phyloP scores from a whole-genome alignment of 53 echinoderm and acorn worm species.

The Astropecten irregularis region DNA sequence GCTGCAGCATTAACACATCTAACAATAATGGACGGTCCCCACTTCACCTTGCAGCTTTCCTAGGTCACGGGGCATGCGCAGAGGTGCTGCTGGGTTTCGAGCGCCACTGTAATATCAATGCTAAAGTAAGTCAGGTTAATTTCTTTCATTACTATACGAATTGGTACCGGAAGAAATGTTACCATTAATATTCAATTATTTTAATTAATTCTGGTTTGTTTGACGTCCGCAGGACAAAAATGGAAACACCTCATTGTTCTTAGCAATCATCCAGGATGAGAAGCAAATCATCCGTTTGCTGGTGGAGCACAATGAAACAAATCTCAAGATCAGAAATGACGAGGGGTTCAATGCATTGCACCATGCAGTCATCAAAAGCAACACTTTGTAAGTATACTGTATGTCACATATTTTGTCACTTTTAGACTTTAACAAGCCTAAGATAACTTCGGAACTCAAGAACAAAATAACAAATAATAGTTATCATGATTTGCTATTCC shows the following conservation, averaged over 20 bases:
- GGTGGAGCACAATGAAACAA: background rate
- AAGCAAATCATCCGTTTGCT: conserved; percentile 12
- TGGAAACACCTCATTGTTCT: too few relatives aligned
- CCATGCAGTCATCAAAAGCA: conserved; percentile 36
- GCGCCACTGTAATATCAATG: background rate
- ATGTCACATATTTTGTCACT: too few relatives aligned
- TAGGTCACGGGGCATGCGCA: conserved; percentile 63
- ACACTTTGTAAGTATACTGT: conserved; percentile 60
- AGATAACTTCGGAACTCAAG: too few relatives aligned
- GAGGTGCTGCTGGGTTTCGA: conserved; percentile 49
- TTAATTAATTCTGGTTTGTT: background rate
- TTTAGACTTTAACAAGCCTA: too few relatives aligned
- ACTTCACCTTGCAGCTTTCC: conserved; percentile 66
- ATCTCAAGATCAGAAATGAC: conserved; percentile 53
- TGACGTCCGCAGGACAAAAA: conserved; percentile 64
- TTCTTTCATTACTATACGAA: too few relatives aligned
- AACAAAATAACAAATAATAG: too few relatives aligned
- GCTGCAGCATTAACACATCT: conserved; percentile 52
- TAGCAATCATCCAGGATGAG: conserved; percentile 16
- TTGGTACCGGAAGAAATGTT: too few relatives aligned
- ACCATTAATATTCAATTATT: too few relatives aligned
- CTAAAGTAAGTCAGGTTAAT: too few relatives aligned
- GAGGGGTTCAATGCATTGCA: conserved; percentile 68
- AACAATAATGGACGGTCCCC: conserved; percentile 50
- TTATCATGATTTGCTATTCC: too few relatives aligned